phyloP scores from a whole-genome alignment of 2,888 invertebrate species.

The Dyspetes luteomarginatus region DNA sequence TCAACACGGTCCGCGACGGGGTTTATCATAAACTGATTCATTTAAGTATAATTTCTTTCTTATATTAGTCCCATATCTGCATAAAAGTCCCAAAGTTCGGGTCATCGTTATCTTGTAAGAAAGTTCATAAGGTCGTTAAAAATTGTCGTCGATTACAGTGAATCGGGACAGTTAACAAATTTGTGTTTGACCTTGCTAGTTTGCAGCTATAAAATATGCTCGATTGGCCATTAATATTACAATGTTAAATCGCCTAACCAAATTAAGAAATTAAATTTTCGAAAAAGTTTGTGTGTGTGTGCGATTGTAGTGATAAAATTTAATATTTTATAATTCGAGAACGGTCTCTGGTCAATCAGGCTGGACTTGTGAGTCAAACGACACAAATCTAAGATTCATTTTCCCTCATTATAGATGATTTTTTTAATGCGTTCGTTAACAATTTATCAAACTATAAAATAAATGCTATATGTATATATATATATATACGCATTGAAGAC shows the following conservation, averaged over 20 bases:
- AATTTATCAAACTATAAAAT: constrained; percentile 68
- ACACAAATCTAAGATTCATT: no score
- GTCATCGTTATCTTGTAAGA: constrained; percentile 23
- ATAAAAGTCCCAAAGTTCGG: not conserved
- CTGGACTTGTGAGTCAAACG: no score
- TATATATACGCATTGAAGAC: no score
- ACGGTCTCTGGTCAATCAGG: no score
- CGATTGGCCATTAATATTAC: constrained; percentile 50
- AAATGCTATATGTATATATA: no score
- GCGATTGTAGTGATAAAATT: no score
- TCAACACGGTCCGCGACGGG: not conserved
- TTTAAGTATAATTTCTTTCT: not conserved
- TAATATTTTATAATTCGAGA: no score
- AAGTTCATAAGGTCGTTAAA: constrained; percentile 30
- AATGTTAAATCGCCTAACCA: no score
- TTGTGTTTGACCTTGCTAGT: not conserved
- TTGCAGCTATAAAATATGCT: constrained; percentile 49
- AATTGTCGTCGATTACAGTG: not conserved
- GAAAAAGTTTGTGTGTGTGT: no score
- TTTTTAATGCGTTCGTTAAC: constrained; percentile 63
- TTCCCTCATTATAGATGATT: no score
- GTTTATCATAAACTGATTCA: constrained; percentile 39
- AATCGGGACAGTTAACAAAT: not conserved
- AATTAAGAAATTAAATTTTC: no score
- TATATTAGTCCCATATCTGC: constrained; percentile 19